These are phyloP conservation scores for Gymnarchus niloticus DNA, from an alignment of 2,113 vertebrate genomes.

Conservation along the genomic window DNA sequence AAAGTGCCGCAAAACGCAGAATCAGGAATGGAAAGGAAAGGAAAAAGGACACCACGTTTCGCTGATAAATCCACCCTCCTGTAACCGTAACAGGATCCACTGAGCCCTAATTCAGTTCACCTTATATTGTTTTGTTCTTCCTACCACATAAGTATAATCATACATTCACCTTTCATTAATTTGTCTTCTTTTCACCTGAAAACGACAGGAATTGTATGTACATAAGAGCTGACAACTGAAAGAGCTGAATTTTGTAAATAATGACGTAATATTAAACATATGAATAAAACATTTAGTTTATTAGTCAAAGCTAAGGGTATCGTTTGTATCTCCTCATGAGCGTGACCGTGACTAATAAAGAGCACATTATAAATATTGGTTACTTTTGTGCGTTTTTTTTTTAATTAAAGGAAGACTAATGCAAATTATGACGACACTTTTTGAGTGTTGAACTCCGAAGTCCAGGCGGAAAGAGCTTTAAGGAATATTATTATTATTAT, in stretches of 20 bases:
- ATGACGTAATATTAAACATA: slow-evolving; percentile 7
- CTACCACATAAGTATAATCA: too few species aligned
- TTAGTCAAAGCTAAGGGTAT: background rate
- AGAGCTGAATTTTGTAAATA: background rate
- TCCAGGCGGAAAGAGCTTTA: too few species aligned
- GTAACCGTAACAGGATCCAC: background rate
- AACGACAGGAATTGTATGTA: background rate
- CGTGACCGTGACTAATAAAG: too few species aligned
- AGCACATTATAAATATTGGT: too few species aligned
- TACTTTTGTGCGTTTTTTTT: too few species aligned
- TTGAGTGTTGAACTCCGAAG: too few species aligned
- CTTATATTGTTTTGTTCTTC: background rate
- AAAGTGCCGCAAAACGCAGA: background rate
- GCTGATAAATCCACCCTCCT: background rate
- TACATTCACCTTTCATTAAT: too few species aligned
- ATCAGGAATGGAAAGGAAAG: background rate
- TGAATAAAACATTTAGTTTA: background rate
- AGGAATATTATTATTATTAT: too few species aligned
- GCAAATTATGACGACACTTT: too few species aligned
- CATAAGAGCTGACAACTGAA: background rate
- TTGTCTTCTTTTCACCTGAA: background rate
- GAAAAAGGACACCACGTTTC: background rate
- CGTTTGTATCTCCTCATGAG: too few species aligned
- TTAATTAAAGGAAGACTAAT: too few species aligned
- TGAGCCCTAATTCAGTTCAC: background rate